Evolutionary conservation across 2,113 vertebrate species (phyloP).

Genomic region (Speoplatyrhinus poulsoni): DNA sequence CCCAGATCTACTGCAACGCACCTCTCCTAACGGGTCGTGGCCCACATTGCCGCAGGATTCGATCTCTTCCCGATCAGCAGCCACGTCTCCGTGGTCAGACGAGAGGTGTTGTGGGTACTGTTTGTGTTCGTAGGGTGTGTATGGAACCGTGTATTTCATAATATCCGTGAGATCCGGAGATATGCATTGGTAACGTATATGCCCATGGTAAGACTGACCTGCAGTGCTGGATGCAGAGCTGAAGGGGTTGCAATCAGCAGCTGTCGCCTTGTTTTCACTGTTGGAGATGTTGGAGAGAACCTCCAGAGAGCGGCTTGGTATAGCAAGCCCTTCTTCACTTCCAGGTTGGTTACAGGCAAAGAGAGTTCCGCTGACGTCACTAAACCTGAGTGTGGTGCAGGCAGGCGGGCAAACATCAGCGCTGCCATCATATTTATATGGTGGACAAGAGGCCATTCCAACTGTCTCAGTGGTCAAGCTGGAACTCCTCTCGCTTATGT

Average conservation of each 20-base stretch:
- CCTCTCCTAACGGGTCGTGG: conserved; percentile 12
- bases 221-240: neutral
- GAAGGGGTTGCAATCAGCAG: conserved; percentile 7
- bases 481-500: neutral
- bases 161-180: conserved; percentile 11
- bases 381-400: neutral
- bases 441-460: neutral
- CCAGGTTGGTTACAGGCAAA: conserved; percentile 2
- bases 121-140: neutral
- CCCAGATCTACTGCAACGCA: neutral
- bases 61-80: conserved; percentile 34
- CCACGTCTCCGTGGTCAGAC: conserved; percentile 8
- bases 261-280: neutral
- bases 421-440: neutral
- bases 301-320: neutral
- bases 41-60: neutral
- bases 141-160: neutral
- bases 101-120: neutral
- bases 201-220: conserved; percentile 42
- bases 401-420: neutral
- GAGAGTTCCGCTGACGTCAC: neutral
- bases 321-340: neutral
- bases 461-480: conserved; percentile 2
- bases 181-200: conserved; percentile 50
- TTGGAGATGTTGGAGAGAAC: neutral